These are phyloP conservation scores for Drosophila vallismaia DNA, from an alignment of 2,888 invertebrate genomes.

Conservation along the genomic window DNA sequence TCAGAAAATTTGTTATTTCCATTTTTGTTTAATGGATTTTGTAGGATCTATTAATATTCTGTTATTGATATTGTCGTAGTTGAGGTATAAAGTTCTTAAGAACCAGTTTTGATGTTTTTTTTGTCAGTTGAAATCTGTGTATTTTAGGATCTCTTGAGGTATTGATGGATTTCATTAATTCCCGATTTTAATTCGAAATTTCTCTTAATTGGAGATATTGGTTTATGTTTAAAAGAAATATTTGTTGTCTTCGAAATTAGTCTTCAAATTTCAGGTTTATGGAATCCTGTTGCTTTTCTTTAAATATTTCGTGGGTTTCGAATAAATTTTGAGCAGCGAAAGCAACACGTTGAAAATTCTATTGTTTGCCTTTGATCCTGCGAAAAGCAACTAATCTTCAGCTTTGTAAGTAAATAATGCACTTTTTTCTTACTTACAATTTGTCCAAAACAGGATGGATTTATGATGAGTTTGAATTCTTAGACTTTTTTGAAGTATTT, in stretches of 20 bases:
- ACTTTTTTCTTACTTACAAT: slow-evolving; percentile 16
- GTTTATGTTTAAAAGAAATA: not conserved
- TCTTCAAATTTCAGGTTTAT: not conserved
- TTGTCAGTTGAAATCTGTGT: not conserved
- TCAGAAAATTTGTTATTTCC: not conserved
- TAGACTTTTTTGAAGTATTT: not conserved
- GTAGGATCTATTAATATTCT: not conserved
- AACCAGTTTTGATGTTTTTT: not conserved
- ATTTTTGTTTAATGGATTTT: not conserved
- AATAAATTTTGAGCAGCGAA: not conserved
- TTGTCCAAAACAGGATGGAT: not conserved
- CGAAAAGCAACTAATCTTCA: too few relatives aligned
- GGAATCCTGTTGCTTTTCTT: not conserved
- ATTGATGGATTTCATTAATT: not conserved
- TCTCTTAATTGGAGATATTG: not conserved
- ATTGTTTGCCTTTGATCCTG: not conserved
- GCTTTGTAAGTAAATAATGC: not conserved
- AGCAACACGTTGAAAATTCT: not conserved
- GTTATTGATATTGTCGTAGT: not conserved
- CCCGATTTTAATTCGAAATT: not conserved
- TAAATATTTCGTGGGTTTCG: not conserved
- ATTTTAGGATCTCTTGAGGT: not conserved
- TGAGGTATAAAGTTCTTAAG: not conserved
- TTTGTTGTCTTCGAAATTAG: not conserved
- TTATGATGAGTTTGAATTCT: not conserved